Conservation (phyloP, 64 coral and sea anemone genomes). For the Actinia tenebrosa region DNA sequence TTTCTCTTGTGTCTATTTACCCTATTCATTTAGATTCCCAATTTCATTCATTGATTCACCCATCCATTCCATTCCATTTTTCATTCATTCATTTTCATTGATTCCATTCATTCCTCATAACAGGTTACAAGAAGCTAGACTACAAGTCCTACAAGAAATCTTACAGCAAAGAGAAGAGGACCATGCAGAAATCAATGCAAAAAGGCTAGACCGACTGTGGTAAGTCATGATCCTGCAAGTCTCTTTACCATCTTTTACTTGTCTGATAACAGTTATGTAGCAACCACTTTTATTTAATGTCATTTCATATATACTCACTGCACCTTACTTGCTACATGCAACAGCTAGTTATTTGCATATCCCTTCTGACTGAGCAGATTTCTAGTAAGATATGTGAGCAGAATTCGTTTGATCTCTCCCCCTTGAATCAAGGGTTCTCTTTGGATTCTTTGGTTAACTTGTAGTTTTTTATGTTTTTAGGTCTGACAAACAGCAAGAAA, state of each 20-base stretch:
- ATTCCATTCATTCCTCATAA: background rate
- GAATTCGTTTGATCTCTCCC: too few species aligned
- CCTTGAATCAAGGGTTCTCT: too few species aligned
- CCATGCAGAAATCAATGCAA: conserved; percentile 80
- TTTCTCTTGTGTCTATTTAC: background rate
- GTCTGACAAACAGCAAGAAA: conserved; percentile 96
- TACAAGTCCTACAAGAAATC: conserved; percentile 85
- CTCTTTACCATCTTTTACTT: too few species aligned
- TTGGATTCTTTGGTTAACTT: too few species aligned
- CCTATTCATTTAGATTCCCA: background rate
- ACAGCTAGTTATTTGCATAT: too few species aligned
- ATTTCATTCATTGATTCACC: background rate
- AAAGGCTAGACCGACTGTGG: conserved; percentile 88
- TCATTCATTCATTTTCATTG: background rate
- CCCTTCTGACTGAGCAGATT: too few species aligned
- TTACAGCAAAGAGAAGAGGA: conserved; percentile 92
- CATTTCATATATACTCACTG: too few species aligned
- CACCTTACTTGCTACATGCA: too few species aligned
- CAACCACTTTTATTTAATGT: too few species aligned
- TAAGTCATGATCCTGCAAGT: conserved; percentile 11
- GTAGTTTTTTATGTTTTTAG: background rate
- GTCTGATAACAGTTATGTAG: too few species aligned
- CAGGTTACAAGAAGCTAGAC: conserved; percentile 92
- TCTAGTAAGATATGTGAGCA: too few species aligned
- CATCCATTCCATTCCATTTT: background rate